Evolutionary conservation across 35 echinoderm and acorn worm genomes (phyloP), one percentile per base, ranked within the genome.

Genomic region (Anneissia japonica): DNA sequence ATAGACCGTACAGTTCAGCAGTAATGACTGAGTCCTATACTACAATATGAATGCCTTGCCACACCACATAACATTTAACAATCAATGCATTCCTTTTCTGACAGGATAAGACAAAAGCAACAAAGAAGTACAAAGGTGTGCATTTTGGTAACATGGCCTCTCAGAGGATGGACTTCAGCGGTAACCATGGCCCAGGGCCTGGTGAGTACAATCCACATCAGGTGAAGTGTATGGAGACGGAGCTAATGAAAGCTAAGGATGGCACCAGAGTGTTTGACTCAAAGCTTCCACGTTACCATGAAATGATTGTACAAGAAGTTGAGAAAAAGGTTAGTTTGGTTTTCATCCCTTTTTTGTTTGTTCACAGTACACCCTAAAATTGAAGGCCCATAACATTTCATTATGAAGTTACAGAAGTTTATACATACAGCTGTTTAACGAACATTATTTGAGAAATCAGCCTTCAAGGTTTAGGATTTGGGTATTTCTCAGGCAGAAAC

Each of bases 121-220:
- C 96, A 17, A 86, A 79, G 26, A 99, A 99, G 74, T 99, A 99
- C 84, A 93, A 93, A 77, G 96, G 96, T 35, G 89, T 94, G 13
- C 96, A 99, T 85, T 99, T 99, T 87, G 92, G 96, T 1, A 84
- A 75, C 32, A 87, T 93, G 91, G 91, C 96, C 21, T 85, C 92
- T 23, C 10, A 38, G 26, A 76, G 96, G 75, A 99, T 99, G 96
- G 96, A 99, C 75, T 99, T 99, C 73, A 17, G 82, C 19, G 96
- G 96, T 6, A 76, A 94, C n/a, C 46, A 38, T 12, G 96, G 96
- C 35, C 96, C 96, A 29, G 96, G 96, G 21, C 96, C 96, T 0
- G 96, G 96, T 0, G 96, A 99, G 75, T 99, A 99, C 51, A 90
- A 99, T 74, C 91, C 96, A 3, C 89, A 83, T 51, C 45, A 29